Evolutionary conservation across 2,113 vertebrate genomes (phyloP), one percentile per base, ranked within the genome.

Genomic region (Cyrtonyx montezumae): DNA sequence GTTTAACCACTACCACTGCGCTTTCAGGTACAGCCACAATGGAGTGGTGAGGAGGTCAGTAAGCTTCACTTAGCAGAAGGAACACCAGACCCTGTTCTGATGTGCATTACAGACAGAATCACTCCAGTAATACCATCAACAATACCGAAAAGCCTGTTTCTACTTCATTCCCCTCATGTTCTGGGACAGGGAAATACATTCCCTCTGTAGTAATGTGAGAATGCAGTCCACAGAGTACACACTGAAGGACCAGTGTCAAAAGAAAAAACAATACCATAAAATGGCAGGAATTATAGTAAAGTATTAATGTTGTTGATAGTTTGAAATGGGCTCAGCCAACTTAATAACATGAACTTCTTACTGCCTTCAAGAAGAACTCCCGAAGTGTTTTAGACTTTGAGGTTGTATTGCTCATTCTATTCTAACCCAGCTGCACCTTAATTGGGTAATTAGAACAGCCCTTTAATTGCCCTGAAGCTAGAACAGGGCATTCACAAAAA

Each of bases 361-460:
- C 17, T 78, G 75, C 74, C 42, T 84, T 67, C 51, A 63, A 84
- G 66, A 93, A 63, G 53, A 88, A 92, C 84, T 91, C 81, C 87
- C 87, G 79, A 91, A 95, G 80, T 55, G 65, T 55, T 79, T 88
- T 17, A 68, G 63, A 42, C 34, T 88, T 80, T 79, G 91, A 93
- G 84, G 71, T 71, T 82, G 55, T 49, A 48, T 51, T 93, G 78
- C 75, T 94, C 71, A 63, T 79, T 89, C 68, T 89, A 3, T 70
- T 94, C 81, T 87, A 79, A 90, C 23, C 34, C 91, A 92, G 75
- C 63, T 92, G 91, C 42, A 82, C 84, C 81, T 94, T 91, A 89
- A 73, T 10, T 94, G 46, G 78, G 46, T 89, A 89, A 70, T 76
- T 91, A 87, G 48, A 95, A 84, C 59, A 83, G 71, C 34, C 28